Evolutionary conservation across 2,888 invertebrate genomes (phyloP), one percentile per base, ranked within the genome.

Genomic region (Chrysotoxum bicinctum): DNA sequence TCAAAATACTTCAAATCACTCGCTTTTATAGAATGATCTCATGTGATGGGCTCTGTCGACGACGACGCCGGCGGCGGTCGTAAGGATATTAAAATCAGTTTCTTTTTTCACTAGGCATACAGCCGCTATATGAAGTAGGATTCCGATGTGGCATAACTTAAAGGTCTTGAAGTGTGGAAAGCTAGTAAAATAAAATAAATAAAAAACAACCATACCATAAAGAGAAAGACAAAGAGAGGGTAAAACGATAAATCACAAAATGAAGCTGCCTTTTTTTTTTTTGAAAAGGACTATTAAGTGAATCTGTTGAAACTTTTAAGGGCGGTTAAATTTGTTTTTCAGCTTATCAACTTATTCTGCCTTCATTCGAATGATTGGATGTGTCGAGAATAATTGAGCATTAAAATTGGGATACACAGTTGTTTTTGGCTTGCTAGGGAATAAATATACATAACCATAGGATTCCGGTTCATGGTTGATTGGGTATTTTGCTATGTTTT

Each of bases 311-410:
- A 82, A 82, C 76, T 72, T 76, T 82, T 68, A 58, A 76, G 66
- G 73, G 66, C 43, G 72, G 48, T 40, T n/a, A 50, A 72, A 72
- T 72, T 76, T 72, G 58, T 82, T 66, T 76, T 64, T 43, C 56
- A 72, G 70, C 62, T 64, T 70, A 66, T 66, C 52, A 62, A 48
- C 56, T 45, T 66, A 35, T 21, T 37, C 37, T 60, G 50, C 40
- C 32, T 54, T 76, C 69, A 45, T 76, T 66, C 72, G 73, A 75
- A 72, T 76, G 66, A 72, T 58, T 82, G 70, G 58, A 82, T 76
- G 66, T 72, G 76, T 82, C 45, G 66, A 60, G 50, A 76, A 82
- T 82, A 81, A 81, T 81, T 81, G 81, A 75, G 81, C 81, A 75
- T 75, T 75, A 56, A 81, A 75, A 56, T 64, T 75, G 81, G 74